Base-by-base conservation (phyloP, 2,113 vertebrate genomes). In the Limanda limanda region DNA sequence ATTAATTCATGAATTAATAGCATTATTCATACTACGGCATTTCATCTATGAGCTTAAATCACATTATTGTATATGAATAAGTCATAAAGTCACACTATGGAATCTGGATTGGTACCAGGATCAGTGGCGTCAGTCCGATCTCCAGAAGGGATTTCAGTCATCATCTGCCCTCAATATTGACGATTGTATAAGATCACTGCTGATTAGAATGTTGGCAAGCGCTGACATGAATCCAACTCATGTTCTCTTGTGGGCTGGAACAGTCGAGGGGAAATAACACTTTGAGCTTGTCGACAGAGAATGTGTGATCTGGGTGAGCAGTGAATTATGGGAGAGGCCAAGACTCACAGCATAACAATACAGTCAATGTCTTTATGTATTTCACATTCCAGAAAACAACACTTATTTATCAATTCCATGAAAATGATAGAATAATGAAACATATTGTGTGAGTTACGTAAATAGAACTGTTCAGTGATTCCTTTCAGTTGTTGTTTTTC, bases 201-300 rank as follows among this genome's bases (percentile, higher is more conserved):
- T 37, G 42, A 42, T 68, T 47, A 63, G 17, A 64, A 67, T 27
- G 71, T 47, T 63, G 42, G 70, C 78, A 77, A 62, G 75, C 62
- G 20, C 55, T 66, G 56, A 55, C 63, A n/a, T 24, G 40, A 61
- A 40, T 11, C 10, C 10, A 42, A 13, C 10, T 42, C 40, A 13
- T 42, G 40, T 42, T 42, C 40, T 42, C 40, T 3, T 4, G 12
- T 11, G 11, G 40, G 40, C 40, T 13, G 40, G 2, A 42, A 42
- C 40, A 13, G 40, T 12, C 12, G 40, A 13, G 40, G 40, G 40
- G 40, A 42, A 2, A 42, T 13, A 42, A 42, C 40, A 13, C 40
- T 42, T 42, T 2, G 2, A 37, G 35, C 10, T 10, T 37, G 35
- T 37, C 35, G 35, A 37, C 35, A 48, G 45, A 48, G 45, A 17